Evolutionary conservation across 2,797 vertebrate genomes (phyloP), one percentile per base, ranked within the genome.

Genomic region (Rhodeus uyekii): DNA sequence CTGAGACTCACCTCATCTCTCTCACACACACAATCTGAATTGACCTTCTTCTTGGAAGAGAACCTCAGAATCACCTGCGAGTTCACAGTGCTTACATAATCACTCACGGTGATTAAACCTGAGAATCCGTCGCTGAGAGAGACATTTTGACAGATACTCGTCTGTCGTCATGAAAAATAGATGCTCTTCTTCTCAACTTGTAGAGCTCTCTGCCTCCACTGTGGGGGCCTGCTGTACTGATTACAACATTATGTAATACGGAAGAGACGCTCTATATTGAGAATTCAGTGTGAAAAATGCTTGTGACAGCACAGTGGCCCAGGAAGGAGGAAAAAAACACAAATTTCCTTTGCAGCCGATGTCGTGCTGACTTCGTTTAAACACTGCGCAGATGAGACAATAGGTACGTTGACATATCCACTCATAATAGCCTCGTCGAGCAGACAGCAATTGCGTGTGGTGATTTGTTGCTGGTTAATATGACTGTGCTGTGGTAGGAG

Each of bases 381-480:
- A 78, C 64, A 44, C 18, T 18, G 29, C 24, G 36, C 46, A 4
- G 68, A 73, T 53, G 80, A 87, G 81, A 85, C 86, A 83, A 78
- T 73, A 81, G 81, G 81, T 67, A 72, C 48, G 12, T 84, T 84
- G 79, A 87, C 81, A 82, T 53, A 82, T 73, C 48, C 69, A 63
- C 78, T 82, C 85, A 85, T 84, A 87, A 85, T 53, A 55, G 79
- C 22, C 13, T 24, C 68, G 1, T 58, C 29, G 73, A 27, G 22
- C 86, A 76, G 65, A 84, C 79, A 46, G 84, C 79, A 67, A 68
- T 81, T 63, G 68, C 36, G 61, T 67, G 22, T 55, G 63, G 71
- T 85, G 82, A 87, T 85, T 82, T 87, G 86, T 87, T 73, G 74
- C 77, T 63, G 64, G 81, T 60, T 87, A 82, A 85, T 79, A 74